Percentiles rank a stretch among this genome's conserved stretches.
Evolutionary conservation across 1,140 invertebrate genomes (phyloP).

Genomic region (Coptotermes formosanus): DNA sequence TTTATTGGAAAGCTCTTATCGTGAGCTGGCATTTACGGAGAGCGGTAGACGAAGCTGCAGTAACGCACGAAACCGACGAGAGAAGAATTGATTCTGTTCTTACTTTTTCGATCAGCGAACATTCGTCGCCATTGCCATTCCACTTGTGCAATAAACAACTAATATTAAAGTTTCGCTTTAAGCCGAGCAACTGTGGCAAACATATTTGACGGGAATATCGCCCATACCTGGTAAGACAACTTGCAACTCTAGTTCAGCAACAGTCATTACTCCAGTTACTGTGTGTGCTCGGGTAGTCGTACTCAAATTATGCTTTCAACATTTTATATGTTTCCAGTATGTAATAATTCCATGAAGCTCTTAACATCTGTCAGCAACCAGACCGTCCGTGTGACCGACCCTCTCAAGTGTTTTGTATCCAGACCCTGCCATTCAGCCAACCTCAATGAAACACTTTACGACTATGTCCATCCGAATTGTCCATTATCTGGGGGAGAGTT

Average conservation of each 20-base stretch:
- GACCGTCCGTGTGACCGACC: not conserved
- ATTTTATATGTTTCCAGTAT: not conserved
- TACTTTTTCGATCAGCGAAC: not conserved
- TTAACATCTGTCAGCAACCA: not conserved
- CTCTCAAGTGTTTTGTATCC: not conserved
- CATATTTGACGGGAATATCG: not conserved
- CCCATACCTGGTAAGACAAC: not conserved
- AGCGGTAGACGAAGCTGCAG: not conserved
- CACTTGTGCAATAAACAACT: not conserved
- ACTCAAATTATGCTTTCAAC: too few relatives aligned
- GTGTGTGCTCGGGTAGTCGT: not conserved
- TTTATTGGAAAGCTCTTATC: not conserved
- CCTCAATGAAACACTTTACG: constrained; percentile 5
- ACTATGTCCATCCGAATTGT: constrained; percentile 10
- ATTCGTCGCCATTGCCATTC: not conserved
- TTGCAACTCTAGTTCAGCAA: not conserved
- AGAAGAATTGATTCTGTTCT: not conserved
- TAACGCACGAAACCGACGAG: not conserved
- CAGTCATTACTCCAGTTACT: too few relatives aligned
- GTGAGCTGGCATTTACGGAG: not conserved
- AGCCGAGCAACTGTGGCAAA: not conserved
- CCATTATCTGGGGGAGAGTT: not conserved
- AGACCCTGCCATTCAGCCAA: not conserved
- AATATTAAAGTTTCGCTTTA: not conserved
- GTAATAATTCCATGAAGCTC: not conserved